phyloP scores from a whole-genome alignment of 37 sponge, comb jelly and placozoan genomes.

The Oopsacas minuta region DNA sequence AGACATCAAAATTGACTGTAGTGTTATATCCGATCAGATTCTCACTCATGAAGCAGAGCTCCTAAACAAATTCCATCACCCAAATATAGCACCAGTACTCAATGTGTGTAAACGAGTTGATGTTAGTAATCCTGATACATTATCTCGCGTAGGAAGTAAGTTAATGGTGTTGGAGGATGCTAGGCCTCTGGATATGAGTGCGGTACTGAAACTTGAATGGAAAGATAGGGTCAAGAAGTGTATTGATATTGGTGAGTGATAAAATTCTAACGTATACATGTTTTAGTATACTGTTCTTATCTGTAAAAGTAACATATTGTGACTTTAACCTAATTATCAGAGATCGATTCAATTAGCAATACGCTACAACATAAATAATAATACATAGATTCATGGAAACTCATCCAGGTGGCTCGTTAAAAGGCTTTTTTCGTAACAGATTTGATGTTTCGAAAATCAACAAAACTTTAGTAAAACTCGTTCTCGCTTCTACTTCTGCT shows the following conservation, averaged over 20 bases:
- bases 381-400: not conserved
- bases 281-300: no score
- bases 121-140: not conserved
- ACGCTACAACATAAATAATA: not conserved
- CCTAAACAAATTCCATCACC: not conserved
- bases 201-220: not conserved
- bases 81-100: not conserved
- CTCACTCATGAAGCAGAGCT: not conserved
- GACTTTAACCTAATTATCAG: no score
- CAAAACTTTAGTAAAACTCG: not conserved
- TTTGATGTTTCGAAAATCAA: not conserved
- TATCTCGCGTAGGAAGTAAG: not conserved
- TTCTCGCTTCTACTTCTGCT: not conserved
- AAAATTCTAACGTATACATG: no score
- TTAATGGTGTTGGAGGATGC: not conserved
- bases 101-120: not conserved
- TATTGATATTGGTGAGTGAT: not conserved
- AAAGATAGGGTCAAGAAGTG: not conserved
- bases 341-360: no score
- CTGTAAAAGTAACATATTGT: no score
- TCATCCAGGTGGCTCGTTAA: not conserved
- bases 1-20: not conserved
- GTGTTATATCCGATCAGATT: not conserved
- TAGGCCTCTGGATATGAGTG: not conserved
- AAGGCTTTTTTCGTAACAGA: no score